A percentile compares a stretch with the other conserved stretches of the same genome.
phyloP scores from a whole-genome alignment of 2,888 invertebrate species.

The Phasia obesa region DNA sequence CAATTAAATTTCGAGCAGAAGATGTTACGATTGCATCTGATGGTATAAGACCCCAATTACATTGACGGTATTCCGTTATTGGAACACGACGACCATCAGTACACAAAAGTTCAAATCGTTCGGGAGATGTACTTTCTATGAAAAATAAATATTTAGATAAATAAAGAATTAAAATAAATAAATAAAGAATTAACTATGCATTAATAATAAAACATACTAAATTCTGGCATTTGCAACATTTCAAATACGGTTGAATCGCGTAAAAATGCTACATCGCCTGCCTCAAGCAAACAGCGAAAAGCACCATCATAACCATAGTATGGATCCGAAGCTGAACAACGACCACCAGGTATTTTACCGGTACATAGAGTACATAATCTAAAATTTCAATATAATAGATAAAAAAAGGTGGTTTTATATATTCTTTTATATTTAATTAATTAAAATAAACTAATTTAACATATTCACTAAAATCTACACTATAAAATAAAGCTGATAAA shows the following conservation, averaged over 20 bases:
- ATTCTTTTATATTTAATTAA: too few relatives aligned
- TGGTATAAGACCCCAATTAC: conserved; percentile 94
- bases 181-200: background rate
- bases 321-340: conserved; percentile 93
- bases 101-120: conserved; percentile 91
- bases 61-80: conserved; percentile 87
- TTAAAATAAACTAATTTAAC: too few relatives aligned
- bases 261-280: conserved; percentile 95
- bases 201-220: conserved; percentile 82
- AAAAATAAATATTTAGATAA: too few relatives aligned
- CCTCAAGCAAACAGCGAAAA: conserved; percentile 91
- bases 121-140: conserved; percentile 86
- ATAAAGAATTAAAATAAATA: background rate
- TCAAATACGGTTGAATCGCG: conserved; percentile 91
- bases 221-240: conserved; percentile 86
- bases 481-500: too few relatives aligned
- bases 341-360: conserved; percentile 90
- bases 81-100: conserved; percentile 88
- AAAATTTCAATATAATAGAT: conserved; percentile 32
- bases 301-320: conserved; percentile 97
- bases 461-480: too few relatives aligned
- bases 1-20: conserved; percentile 86
- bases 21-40: conserved; percentile 93
- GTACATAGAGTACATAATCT: conserved; percentile 93
- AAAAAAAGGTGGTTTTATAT: too few relatives aligned